Evolutionary conservation across 2,797 vertebrate species (phyloP).

Genomic region (Chloroceryle amazona): DNA sequence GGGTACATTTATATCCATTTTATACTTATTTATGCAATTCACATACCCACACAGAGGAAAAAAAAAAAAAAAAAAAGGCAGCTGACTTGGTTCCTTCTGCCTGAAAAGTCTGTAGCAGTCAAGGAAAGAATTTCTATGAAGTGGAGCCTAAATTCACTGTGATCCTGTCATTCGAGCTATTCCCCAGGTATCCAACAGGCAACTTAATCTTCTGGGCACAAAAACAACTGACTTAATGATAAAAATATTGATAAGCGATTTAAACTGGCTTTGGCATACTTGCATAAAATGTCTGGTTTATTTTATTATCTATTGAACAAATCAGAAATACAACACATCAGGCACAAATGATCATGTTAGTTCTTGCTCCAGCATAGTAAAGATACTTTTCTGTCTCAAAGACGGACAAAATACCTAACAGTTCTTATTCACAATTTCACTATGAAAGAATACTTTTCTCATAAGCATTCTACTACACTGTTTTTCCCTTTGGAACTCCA

Average conservation of each 20-base stretch:
- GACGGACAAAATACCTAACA: not conserved
- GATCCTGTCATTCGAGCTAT: not conserved
- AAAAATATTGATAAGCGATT: not conserved
- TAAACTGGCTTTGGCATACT: not conserved
- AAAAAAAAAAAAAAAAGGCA: not conserved
- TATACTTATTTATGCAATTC: not conserved
- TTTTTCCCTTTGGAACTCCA: not conserved
- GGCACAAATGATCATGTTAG: not conserved
- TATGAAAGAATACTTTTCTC: not conserved
- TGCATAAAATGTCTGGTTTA: not conserved
- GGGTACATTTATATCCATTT: not conserved
- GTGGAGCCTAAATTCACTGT: not conserved
- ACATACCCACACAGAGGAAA: not conserved
- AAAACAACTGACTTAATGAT: not conserved
- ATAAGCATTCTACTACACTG: not conserved
- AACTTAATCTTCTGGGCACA: not conserved
- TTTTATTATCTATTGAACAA: not conserved
- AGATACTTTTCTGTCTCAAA: not conserved
- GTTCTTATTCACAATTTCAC: not conserved
- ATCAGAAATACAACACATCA: not conserved
- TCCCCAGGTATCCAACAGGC: not conserved
- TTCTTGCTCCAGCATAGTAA: not conserved
- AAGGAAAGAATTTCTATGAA: not conserved
- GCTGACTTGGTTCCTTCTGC: not conserved
- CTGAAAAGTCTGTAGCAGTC: not conserved